Conservation (phyloP, 2,113 vertebrate species). For the Aptenodytes forsteri region DNA sequence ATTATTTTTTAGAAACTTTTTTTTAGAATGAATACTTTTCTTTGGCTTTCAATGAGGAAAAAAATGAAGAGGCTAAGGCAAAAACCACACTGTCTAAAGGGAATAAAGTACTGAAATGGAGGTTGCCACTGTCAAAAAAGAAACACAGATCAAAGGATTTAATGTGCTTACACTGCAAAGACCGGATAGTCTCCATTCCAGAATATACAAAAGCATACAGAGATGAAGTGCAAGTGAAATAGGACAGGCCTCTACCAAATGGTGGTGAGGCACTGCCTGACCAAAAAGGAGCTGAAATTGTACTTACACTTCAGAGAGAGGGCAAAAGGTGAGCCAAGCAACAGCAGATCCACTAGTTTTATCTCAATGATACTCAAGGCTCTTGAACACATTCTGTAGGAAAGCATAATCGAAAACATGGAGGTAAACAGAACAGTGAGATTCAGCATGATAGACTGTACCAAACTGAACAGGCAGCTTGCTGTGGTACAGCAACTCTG, state of each 20-base stretch:
- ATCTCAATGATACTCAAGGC: not conserved
- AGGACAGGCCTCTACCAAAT: not conserved
- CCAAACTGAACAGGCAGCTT: too few relatives aligned
- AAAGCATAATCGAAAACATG: fast-evolving
- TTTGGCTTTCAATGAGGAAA: not conserved
- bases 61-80: not conserved
- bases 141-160: not conserved
- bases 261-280: not conserved
- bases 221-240: not conserved
- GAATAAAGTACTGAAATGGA: not conserved
- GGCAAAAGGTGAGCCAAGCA: not conserved
- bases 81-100: not conserved
- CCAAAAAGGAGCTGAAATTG: not conserved
- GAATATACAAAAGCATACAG: not conserved
- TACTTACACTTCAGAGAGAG: not conserved
- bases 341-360: not conserved
- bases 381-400: not conserved
- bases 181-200: not conserved
- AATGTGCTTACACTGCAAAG: not conserved
- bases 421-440: not conserved
- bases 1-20: not conserved
- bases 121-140: not conserved
- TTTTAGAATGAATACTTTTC: not conserved
- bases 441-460: not conserved
- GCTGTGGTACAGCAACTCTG: not conserved